phyloP scores from a whole-genome alignment of 1,140 invertebrate genomes.

The Drosophila leontia region DNA sequence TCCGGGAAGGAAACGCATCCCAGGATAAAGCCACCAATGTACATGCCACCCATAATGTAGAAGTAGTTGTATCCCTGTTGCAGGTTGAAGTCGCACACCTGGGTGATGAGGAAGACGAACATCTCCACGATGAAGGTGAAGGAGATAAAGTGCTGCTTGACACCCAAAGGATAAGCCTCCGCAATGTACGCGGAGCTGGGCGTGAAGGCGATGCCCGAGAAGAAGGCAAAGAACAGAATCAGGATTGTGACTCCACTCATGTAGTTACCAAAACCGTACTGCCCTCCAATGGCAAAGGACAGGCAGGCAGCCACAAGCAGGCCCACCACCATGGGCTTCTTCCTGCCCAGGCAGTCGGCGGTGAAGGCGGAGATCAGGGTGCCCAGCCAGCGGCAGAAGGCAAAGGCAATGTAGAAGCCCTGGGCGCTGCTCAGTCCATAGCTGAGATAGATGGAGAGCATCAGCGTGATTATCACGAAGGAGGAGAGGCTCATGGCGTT shows the following conservation, averaged over 20 bases:
- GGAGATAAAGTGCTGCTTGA: slow-evolving; percentile 62
- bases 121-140: slow-evolving; percentile 61
- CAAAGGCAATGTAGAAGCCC: slow-evolving; percentile 41
- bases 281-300: slow-evolving; percentile 36
- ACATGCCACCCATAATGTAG: slow-evolving; percentile 47
- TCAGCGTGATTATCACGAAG: slow-evolving; percentile 3
- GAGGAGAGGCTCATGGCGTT: slow-evolving; percentile 58
- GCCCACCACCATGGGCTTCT: slow-evolving; percentile 45
- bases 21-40: slow-evolving; percentile 32
- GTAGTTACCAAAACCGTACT: neutral
- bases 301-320: slow-evolving; percentile 33
- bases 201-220: slow-evolving; percentile 52
- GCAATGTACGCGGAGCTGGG: slow-evolving; percentile 48
- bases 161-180: slow-evolving; percentile 61
- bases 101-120: slow-evolving; percentile 54
- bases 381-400: slow-evolving; percentile 27
- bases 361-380: slow-evolving; percentile 9
- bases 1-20: slow-evolving; percentile 61
- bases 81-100: neutral
- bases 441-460: neutral
- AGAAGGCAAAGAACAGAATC: slow-evolving; percentile 38
- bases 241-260: neutral
- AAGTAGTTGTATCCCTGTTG: slow-evolving; percentile 37
- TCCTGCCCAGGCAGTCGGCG: slow-evolving; percentile 52
- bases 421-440: fast-evolving